These are phyloP conservation scores for Apocrypta bakeri DNA, from an alignment of 1,140 invertebrate genomes.

Conservation along the genomic window DNA sequence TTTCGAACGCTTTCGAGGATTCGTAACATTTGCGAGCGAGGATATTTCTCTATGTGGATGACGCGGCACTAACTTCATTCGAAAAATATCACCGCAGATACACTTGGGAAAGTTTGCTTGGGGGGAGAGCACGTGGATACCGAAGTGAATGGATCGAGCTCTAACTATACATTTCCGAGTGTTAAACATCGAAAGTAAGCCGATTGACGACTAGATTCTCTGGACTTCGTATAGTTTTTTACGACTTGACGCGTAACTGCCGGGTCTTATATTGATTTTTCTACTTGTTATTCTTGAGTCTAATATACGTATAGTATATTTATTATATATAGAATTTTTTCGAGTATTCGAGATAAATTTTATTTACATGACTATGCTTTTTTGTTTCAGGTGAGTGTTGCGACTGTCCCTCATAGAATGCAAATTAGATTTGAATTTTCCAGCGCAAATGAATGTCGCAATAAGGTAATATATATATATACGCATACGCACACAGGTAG, in stretches of 20 bases:
- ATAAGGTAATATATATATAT: too few relatives aligned
- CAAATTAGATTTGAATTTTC: too few relatives aligned
- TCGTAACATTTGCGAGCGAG: too few relatives aligned
- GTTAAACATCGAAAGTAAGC: conserved; percentile 18
- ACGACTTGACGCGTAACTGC: background rate
- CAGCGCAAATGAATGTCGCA: too few relatives aligned
- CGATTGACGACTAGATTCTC: background rate
- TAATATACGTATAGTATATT: too few relatives aligned
- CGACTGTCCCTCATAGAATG: background rate
- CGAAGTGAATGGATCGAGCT: conserved; percentile 38
- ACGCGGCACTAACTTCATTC: background rate
- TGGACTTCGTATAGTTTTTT: background rate
- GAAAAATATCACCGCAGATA: background rate
- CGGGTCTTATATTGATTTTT: background rate
- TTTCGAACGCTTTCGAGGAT: too few relatives aligned
- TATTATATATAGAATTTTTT: too few relatives aligned
- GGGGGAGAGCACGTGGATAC: conserved; percentile 22
- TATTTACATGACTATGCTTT: background rate
- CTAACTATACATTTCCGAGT: background rate
- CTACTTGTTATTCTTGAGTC: background rate
- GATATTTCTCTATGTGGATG: too few relatives aligned
- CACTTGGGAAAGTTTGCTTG: conserved; percentile 35
- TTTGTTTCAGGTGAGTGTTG: conserved; percentile 33
- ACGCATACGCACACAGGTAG: too few relatives aligned
- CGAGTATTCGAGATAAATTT: background rate